Base-by-base conservation (phyloP, 35 echinoderm and acorn worm genomes). In the Antedon bifida region DNA sequence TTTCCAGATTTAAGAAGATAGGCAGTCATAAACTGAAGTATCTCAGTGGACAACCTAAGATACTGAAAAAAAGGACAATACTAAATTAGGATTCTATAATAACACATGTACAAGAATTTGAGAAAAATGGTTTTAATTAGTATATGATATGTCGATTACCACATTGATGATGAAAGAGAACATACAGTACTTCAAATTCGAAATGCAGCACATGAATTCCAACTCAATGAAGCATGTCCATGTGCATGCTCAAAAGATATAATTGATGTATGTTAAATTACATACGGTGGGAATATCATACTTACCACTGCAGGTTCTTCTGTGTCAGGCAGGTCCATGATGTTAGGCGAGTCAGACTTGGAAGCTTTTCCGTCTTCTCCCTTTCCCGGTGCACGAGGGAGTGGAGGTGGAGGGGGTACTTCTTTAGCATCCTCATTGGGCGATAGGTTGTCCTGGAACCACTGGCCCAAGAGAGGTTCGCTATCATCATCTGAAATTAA, bases 391-490 rank as follows among this genome's bases (percentile, higher is more conserved):
- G 79, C 34, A 26, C 85, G 89, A 16, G 89, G 93, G 28, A 90
- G 87, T 44, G 95, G 90, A 26, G 90, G 94, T 30, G 93, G 89
- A n/a, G 84, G 82, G 23, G 85, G 88, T 74, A 34, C 78, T 51
- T 75, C 36, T 32, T 77, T 31, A 30, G 84, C 86, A 17, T 91
- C 87, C 73, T 88, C 80, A 1, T 86, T 83, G 5, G 84, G 81
- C 75, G 95, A 88, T 5, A 91, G 85, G 4, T 91, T 83, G 51
- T 93, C 95, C 74, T 99, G 91, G 90, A 99, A 99, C 91, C 90
- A 92, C 14, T 88, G 95, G 30, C 95, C 95, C 32, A 99, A 84
- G 31, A 99, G 92, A 11, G 95, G 95, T 78, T 99, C 95, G 78
- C 95, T 99, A 86, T 99, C 95, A 85, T 99, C 95, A 90, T 99